These are phyloP conservation scores for Parasteatoda tepidariorum DNA, from an alignment of 1,140 invertebrate species.

Conservation along the genomic window DNA sequence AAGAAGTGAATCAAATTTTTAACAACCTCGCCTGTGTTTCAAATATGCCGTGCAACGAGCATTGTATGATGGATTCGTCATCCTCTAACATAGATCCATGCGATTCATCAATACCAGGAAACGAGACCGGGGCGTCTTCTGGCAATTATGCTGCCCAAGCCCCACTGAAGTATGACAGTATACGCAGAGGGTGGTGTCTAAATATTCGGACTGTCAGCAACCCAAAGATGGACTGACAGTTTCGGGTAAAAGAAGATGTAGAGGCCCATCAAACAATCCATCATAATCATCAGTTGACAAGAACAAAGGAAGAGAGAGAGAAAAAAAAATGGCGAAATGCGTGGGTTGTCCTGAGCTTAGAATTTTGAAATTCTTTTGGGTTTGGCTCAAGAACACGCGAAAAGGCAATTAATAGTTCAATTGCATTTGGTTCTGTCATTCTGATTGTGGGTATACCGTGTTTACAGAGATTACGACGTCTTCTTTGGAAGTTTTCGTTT, in stretches of 20 bases:
- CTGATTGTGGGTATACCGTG: conserved; percentile 30
- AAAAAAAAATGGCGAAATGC: conserved; percentile 9
- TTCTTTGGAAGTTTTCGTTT: background rate
- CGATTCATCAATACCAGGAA: no score
- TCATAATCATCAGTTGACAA: conserved; percentile 47
- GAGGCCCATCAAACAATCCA: conserved; percentile 41
- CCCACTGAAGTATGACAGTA: background rate
- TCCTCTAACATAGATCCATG: no score
- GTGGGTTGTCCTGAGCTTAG: conserved; percentile 23
- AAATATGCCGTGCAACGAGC: no score
- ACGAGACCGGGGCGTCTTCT: no score
- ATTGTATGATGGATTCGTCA: no score
- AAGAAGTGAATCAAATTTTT: no score
- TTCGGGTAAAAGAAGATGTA: conserved; percentile 26
- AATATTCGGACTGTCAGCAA: conserved; percentile 29
- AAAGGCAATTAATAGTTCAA: conserved; percentile 43
- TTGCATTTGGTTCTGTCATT: conserved; percentile 9
- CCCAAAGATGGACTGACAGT: conserved; percentile 36
- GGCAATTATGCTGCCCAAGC: no score
- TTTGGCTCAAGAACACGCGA: conserved; percentile 32
- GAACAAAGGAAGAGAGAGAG: conserved; percentile 52
- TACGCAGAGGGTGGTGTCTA: conserved; percentile 45
- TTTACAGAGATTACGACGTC: conserved; percentile 9
- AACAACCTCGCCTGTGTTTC: no score
- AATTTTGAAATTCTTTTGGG: background rate